Evolutionary conservation across 2,113 vertebrate species (phyloP).

Genomic region (Laticauda laticaudata): DNA sequence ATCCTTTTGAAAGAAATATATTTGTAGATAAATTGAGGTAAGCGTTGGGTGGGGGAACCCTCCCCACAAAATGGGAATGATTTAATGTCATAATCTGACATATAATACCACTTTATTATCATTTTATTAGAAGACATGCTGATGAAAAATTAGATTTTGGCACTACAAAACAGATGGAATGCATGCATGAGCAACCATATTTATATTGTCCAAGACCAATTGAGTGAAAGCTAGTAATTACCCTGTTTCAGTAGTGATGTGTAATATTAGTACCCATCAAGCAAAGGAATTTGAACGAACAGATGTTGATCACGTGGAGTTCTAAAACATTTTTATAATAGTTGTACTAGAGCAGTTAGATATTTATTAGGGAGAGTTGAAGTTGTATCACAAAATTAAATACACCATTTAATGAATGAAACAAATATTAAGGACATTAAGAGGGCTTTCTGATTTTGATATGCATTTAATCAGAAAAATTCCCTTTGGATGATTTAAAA

Average conservation of each 20-base stretch:
- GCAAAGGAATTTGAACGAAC: constrained; percentile 64
- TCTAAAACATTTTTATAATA: constrained; percentile 47
- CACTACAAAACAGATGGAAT: constrained; percentile 18
- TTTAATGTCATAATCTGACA: not conserved
- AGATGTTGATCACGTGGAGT: constrained; percentile 55
- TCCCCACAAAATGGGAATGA: not conserved
- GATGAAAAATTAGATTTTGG: not conserved
- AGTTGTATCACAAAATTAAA: constrained; percentile 13
- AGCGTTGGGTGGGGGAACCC: not conserved
- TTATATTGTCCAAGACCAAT: not conserved
- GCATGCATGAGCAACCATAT: constrained; percentile 36
- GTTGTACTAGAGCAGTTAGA: not conserved
- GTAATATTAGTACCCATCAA: constrained; percentile 58
- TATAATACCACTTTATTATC: not conserved
- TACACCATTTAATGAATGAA: constrained; percentile 36
- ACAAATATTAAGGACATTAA: constrained; percentile 39
- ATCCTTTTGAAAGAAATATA: not conserved
- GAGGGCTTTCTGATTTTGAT: constrained; percentile 19
- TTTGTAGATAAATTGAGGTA: not conserved
- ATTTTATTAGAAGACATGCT: not conserved
- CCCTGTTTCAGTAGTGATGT: constrained; percentile 65
- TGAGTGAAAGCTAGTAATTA: constrained; percentile 29
- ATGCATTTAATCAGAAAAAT: constrained; percentile 28
- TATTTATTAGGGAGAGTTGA: constrained; percentile 46
- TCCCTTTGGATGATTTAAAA: not conserved